These are phyloP conservation scores for Parotia lawesii DNA, from an alignment of 2,113 vertebrate genomes.

Conservation along the genomic window DNA sequence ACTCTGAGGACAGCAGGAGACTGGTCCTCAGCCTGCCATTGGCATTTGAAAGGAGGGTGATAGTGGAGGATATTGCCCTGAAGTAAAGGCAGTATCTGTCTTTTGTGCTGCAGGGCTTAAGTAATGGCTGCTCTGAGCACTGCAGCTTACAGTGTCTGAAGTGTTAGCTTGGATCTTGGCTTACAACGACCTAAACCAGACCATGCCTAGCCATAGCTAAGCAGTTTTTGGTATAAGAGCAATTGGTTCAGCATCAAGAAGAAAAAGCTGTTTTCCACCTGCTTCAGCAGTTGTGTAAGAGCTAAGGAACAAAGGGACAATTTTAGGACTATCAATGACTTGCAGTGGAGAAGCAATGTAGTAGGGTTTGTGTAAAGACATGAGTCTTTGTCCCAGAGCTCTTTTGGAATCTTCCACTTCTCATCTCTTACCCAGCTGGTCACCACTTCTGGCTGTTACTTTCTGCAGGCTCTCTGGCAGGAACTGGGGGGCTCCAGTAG, in stretches of 20 bases:
- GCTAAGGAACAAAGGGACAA: not conserved
- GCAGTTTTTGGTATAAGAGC: not conserved
- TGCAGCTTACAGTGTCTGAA: not conserved
- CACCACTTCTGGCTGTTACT: not conserved
- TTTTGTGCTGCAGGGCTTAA: not conserved
- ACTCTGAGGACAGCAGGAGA: not conserved
- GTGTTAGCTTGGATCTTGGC: not conserved
- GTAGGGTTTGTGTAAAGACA: not conserved
- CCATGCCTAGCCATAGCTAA: not conserved
- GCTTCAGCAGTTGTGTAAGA: not conserved
- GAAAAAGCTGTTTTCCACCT: not conserved
- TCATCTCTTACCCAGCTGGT: not conserved
- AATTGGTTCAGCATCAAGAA: not conserved
- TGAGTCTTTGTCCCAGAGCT: not conserved
- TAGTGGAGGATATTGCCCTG: not conserved
- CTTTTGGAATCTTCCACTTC: not conserved
- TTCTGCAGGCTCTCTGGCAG: not conserved
- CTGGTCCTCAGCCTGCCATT: not conserved
- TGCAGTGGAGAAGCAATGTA: not conserved
- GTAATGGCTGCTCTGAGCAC: not conserved
- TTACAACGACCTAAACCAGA: not conserved
- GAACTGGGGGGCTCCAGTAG: not conserved
- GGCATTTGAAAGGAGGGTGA: conserved; percentile 1
- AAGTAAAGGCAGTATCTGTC: not conserved
- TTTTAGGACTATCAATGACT: not conserved